phyloP scores from a whole-genome alignment of 2,113 vertebrate genomes.

The Aptenodytes patagonicus region DNA sequence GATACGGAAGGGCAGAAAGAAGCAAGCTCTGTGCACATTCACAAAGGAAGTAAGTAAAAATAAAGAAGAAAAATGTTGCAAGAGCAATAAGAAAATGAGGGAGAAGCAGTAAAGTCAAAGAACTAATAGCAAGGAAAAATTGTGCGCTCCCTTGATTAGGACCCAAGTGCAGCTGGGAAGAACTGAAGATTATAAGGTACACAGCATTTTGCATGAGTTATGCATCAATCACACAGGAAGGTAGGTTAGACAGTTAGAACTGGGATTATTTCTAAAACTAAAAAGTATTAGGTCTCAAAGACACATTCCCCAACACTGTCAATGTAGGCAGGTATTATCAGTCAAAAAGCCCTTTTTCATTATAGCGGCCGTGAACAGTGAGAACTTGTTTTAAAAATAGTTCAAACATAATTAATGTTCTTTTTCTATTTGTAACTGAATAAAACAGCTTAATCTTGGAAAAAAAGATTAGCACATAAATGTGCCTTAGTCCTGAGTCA shows the following conservation, averaged over 20 bases:
- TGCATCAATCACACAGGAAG: neutral
- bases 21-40: neutral
- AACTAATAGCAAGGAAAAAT: neutral
- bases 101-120: neutral
- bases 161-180: neutral
- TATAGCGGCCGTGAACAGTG: neutral
- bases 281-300: neutral
- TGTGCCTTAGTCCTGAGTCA: neutral
- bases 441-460: neutral
- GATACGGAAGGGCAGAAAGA: neutral
- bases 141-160: neutral
- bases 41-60: neutral
- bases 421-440: neutral
- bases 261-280: neutral
- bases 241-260: neutral
- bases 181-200: neutral
- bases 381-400: slow-evolving; percentile 12
- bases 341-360: neutral
- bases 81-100: neutral
- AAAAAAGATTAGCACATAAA: neutral
- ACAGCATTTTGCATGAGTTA: neutral
- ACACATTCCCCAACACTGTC: neutral
- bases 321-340: neutral
- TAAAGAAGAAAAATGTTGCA: neutral
- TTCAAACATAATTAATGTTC: neutral